A percentile compares a stretch with the other conserved stretches of the same genome.
Conservation (phyloP, 2,797 vertebrate genomes). For the Takifugu ocellatus region DNA sequence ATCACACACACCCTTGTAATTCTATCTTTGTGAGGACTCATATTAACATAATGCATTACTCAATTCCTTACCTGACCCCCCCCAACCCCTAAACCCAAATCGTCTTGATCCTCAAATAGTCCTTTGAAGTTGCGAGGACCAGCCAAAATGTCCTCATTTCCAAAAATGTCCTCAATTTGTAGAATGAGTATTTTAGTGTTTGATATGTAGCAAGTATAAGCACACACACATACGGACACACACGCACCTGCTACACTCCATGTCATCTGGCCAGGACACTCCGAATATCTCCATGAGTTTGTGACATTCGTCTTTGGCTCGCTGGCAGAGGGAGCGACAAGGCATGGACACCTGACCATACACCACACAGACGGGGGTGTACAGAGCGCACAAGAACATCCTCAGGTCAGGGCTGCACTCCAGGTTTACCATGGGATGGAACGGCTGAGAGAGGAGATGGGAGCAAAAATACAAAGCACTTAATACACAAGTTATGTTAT, state of each 20-base stretch:
- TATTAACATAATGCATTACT: no score
- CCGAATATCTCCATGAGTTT: conserved; percentile 96
- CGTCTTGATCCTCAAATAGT: no score
- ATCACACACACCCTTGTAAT: no score
- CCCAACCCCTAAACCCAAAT: background rate
- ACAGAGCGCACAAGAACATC: conserved; percentile 91
- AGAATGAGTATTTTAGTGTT: no score
- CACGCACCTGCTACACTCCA: conserved; percentile 89
- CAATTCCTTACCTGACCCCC: no score
- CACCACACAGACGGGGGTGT: conserved; percentile 88
- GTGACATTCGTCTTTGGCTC: conserved; percentile 85
- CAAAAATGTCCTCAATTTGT: no score
- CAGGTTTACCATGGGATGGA: conserved; percentile 95
- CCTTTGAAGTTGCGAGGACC: background rate
- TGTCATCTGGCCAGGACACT: conserved; percentile 91
- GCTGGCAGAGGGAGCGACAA: conserved; percentile 86
- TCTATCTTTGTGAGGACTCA: no score
- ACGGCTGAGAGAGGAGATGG: conserved; percentile 73
- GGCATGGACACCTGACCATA: conserved; percentile 90
- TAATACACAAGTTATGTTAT: no score
- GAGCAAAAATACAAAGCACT: no score
- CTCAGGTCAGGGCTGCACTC: conserved; percentile 89
- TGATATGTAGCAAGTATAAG: no score
- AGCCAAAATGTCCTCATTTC: no score
- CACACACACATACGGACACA: background rate